A percentile compares a stretch with the other conserved stretches of the same genome.
Evolutionary conservation across 2,888 invertebrate genomes (phyloP).

Genomic region (Listrodromus nycthemerus): DNA sequence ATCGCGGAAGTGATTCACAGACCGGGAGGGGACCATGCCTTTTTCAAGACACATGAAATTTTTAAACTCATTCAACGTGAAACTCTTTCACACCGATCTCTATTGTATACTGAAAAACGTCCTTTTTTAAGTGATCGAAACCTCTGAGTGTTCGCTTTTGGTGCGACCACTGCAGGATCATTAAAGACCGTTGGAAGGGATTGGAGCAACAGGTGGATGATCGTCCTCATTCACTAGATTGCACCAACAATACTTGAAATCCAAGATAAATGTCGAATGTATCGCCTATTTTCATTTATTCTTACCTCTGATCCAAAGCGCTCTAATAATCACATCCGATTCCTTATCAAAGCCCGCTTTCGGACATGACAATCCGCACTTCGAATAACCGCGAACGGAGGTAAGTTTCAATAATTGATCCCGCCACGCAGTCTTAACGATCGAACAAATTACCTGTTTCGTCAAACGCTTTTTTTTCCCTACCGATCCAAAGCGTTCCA

Average conservation of each 20-base stretch:
- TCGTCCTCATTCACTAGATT: not conserved
- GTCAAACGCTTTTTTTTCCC: no score
- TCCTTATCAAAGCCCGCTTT: not conserved
- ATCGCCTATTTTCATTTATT: not conserved
- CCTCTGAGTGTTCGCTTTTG: not conserved
- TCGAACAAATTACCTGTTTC: no score
- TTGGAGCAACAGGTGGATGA: conserved; percentile 3
- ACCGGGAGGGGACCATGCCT: not conserved
- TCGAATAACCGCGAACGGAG: not conserved
- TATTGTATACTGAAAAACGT: not conserved
- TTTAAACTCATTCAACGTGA: not conserved
- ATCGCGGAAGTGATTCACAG: conserved; percentile 66
- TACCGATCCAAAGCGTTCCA: not conserved
- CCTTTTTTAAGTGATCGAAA: not conserved
- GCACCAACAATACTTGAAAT: not conserved
- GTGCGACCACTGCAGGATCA: not conserved
- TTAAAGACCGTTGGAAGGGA: not conserved
- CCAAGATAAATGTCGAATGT: not conserved
- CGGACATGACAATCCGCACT: not conserved
- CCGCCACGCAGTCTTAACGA: no score
- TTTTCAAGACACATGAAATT: conserved; percentile 47
- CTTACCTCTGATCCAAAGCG: not conserved
- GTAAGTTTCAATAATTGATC: no score
- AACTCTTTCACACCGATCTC: not conserved
- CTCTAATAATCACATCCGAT: no score